Conservation (phyloP, 2,888 invertebrate genomes). For the Xestia c-nigrum region DNA sequence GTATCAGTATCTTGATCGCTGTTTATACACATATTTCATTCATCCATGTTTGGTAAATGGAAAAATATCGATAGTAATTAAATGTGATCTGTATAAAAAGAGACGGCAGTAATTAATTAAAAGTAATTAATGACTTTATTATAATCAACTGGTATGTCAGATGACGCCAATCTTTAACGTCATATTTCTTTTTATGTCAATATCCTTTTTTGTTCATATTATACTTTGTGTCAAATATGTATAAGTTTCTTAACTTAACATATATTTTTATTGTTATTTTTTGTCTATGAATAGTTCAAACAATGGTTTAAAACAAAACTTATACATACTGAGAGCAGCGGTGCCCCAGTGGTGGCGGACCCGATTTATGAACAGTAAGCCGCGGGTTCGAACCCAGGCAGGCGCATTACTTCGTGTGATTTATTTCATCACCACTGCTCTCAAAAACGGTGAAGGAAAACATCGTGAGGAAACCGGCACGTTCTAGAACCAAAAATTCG, state of each 20-base stretch:
- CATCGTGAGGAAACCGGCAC: too few species aligned
- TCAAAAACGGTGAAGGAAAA: too few species aligned
- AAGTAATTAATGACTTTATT: conserved; percentile 47
- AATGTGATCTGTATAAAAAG: conserved; percentile 32
- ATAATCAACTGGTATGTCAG: conserved; percentile 1
- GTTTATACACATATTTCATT: conserved; percentile 39
- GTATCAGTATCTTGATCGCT: conserved; percentile 30
- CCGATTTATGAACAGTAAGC: too few species aligned
- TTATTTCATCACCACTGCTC: too few species aligned
- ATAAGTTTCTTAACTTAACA: not conserved
- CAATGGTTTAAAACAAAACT: too few species aligned
- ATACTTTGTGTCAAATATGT: not conserved
- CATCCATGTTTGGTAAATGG: conserved; percentile 46
- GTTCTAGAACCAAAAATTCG: too few species aligned
- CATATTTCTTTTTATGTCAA: not conserved
- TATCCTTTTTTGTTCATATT: conserved; percentile 5
- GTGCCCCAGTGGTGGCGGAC: too few species aligned
- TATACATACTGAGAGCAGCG: too few species aligned
- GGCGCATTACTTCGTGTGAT: too few species aligned
- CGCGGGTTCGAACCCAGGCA: too few species aligned
- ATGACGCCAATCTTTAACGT: not conserved
- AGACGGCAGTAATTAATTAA: conserved; percentile 35
- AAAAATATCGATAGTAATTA: conserved; percentile 47
- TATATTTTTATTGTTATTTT: not conserved
- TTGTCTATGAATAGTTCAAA: too few species aligned